Evolutionary conservation across 1,140 invertebrate species (phyloP), one percentile per base, ranked within the genome.

Genomic region (Ceratina australensis): DNA sequence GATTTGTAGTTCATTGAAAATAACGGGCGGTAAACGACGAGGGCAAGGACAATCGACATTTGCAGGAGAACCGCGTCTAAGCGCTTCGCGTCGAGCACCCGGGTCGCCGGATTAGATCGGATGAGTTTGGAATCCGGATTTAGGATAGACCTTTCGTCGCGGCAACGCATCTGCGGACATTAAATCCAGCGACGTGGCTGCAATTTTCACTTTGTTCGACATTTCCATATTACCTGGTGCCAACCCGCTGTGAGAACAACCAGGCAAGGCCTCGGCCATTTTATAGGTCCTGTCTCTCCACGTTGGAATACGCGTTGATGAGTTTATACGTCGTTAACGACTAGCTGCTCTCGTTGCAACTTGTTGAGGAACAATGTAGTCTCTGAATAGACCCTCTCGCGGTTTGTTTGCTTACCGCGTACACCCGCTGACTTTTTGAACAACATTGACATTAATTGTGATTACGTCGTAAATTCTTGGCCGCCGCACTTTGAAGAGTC

Each of bases 101-200:
- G 47, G 42, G 33, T 69, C 13, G 60, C 49, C 47, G 78, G 82
- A 83, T 83, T 74, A 79, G 57, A 66, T 69, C 13, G 82, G 72
- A 79, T 75, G 81, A 78, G 76, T 78, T 78, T 26, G 60, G 68
- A 83, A 83, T 83, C 71, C 80, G 82, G 82, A 83, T 83, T 83
- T 83, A 78, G 68, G 68, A 78, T 78, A 78, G 59, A 72, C 68
- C 68, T 72, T 72, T 64, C 33, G n/a, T 10, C 75, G 59, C 68
- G 75, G n/a, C 26, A 47, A 59, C 42, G 24, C 22, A 56, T 33
- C 28, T 15, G 57, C 22, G 24, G 28, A 49, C 64, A 52, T 83
- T 83, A 83, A 82, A 79, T 79, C 66, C 76, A 66, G 22, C 71
- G 20, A 59, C 54, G 61, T 54, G 12, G 7, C 16, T 72, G 68